Conservation (phyloP, 2,888 invertebrate genomes). For the Linnaemya vulpina region DNA sequence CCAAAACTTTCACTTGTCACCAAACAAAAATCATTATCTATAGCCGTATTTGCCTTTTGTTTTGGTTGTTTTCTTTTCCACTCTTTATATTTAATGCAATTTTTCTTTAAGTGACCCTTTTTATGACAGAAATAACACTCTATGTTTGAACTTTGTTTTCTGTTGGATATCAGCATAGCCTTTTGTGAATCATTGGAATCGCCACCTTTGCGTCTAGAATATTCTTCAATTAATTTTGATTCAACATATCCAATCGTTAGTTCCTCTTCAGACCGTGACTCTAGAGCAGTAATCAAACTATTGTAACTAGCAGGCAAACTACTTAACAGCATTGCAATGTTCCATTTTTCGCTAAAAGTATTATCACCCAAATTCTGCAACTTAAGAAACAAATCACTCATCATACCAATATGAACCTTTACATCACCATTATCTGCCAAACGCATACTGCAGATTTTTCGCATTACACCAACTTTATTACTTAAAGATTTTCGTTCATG, state of each 20-base stretch:
- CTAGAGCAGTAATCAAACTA: conserved; percentile 30
- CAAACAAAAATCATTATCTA: conserved; percentile 25
- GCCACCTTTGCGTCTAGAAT: not conserved
- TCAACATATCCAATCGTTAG: conserved; percentile 36
- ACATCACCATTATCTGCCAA: conserved; percentile 7
- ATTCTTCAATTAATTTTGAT: conserved; percentile 43
- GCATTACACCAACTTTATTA: not conserved
- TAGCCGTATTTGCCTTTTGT: conserved; percentile 29
- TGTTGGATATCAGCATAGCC: conserved; percentile 13
- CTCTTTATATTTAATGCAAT: conserved; percentile 13
- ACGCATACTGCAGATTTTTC: not conserved
- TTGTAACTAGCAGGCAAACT: conserved; percentile 34
- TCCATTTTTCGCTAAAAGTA: conserved; percentile 17
- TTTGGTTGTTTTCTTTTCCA: conserved; percentile 40
- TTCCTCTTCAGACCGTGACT: conserved; percentile 22
- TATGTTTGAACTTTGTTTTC: not conserved
- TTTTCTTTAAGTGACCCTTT: conserved; percentile 20
- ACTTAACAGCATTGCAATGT: conserved; percentile 37
- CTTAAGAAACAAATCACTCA: too few species aligned
- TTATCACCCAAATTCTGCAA: not conserved
- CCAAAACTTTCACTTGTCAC: conserved; percentile 1
- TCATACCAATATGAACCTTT: too few species aligned
- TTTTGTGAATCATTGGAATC: not conserved
- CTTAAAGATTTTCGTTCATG: conserved; percentile 13
- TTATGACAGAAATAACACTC: conserved; percentile 41